phyloP scores from a whole-genome alignment of 2,113 vertebrate species.

The Peromyscus maniculatus region DNA sequence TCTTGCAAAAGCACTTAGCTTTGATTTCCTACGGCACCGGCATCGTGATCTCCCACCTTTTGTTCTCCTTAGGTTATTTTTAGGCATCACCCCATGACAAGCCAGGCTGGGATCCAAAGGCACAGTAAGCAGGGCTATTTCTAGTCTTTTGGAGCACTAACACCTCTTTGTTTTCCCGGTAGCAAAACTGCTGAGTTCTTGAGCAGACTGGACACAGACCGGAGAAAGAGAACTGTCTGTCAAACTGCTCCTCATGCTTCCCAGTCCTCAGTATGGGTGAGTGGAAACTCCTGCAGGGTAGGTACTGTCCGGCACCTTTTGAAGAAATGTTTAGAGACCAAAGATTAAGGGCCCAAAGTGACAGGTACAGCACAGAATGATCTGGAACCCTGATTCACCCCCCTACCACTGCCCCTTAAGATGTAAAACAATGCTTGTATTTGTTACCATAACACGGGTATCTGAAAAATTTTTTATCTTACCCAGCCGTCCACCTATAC shows the following conservation, averaged over 20 bases:
- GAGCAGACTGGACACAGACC: slow-evolving; percentile 75
- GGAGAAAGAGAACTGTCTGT: slow-evolving; percentile 71
- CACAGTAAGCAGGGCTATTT: slow-evolving; percentile 71
- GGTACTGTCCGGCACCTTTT: not conserved
- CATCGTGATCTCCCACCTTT: slow-evolving; percentile 54
- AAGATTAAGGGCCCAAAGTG: not conserved
- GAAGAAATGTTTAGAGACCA: not conserved
- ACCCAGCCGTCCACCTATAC: not conserved
- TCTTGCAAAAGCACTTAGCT: not conserved
- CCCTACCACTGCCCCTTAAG: not conserved
- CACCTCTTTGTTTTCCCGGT: slow-evolving; percentile 81
- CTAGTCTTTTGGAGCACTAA: slow-evolving; percentile 77
- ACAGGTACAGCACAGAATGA: not conserved
- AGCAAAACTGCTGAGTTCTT: slow-evolving; percentile 86
- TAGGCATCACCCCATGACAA: slow-evolving; percentile 35
- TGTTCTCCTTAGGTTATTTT: slow-evolving; percentile 64
- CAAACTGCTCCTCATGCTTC: slow-evolving; percentile 40
- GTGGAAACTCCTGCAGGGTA: slow-evolving; percentile 7
- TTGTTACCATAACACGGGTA: not conserved
- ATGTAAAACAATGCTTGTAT: not conserved
- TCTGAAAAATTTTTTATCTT: not conserved
- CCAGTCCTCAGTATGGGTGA: slow-evolving; percentile 83
- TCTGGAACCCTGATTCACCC: not conserved
- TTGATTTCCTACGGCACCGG: slow-evolving; percentile 27
- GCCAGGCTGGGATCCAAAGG: slow-evolving; percentile 72